phyloP scores from a whole-genome alignment of 2,113 vertebrate species.

The Sus scrofa region DNA sequence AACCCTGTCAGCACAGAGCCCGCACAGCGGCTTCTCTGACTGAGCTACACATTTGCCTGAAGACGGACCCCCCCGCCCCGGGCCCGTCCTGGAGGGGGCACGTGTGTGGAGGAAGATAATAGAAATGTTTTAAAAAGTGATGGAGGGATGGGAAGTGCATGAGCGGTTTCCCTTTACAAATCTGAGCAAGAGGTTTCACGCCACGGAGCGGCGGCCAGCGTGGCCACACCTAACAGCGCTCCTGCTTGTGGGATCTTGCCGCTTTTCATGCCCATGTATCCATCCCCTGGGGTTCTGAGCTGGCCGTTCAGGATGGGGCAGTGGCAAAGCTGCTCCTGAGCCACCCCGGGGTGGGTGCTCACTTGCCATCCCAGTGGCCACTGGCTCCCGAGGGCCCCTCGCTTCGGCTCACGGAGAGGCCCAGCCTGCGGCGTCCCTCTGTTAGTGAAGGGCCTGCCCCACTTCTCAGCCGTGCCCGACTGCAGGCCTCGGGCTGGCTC shows the following conservation, averaged over 20 bases:
- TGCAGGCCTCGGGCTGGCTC: neutral
- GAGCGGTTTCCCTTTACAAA: neutral
- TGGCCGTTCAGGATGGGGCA: neutral
- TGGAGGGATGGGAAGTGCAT: fast-evolving
- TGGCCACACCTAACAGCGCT: neutral
- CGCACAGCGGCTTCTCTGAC: fast-evolving
- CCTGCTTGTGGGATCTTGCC: fast-evolving
- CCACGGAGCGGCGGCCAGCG: fast-evolving
- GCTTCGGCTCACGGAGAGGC: fast-evolving
- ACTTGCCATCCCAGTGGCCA: fast-evolving
- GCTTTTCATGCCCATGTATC: too few species aligned
- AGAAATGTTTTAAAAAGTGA: neutral
- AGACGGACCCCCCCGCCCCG: fast-evolving
- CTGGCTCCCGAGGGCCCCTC: fast-evolving
- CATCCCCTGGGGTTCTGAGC: neutral
- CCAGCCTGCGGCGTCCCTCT: fast-evolving
- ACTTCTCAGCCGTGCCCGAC: fast-evolving
- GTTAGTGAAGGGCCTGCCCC: fast-evolving
- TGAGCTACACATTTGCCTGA: fast-evolving
- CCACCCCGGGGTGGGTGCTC: fast-evolving
- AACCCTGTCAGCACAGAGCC: neutral
- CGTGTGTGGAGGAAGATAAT: fast-evolving
- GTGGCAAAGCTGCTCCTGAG: neutral
- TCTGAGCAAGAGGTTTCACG: fast-evolving
- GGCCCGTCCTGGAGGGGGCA: neutral